These are phyloP conservation scores for Pampus argenteus DNA, from an alignment of 2,797 vertebrate genomes.

Conservation along the genomic window DNA sequence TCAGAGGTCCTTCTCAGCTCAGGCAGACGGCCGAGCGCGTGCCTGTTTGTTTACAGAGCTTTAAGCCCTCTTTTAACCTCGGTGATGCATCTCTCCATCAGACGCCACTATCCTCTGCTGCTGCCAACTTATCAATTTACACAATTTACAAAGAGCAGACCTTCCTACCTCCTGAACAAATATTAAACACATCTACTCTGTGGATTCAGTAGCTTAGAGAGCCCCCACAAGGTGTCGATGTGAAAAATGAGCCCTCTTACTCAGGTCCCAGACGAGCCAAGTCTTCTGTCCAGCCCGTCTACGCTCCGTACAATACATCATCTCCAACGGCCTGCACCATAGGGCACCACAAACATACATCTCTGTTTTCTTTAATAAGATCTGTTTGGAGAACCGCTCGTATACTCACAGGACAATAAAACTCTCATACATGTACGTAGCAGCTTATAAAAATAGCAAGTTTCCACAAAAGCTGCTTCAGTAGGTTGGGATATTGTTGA, in stretches of 20 bases:
- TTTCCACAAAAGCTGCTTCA: conserved; percentile 47
- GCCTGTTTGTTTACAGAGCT: conserved; percentile 90
- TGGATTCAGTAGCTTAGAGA: conserved; percentile 73
- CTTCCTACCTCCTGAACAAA: conserved; percentile 68
- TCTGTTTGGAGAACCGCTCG: conserved; percentile 78
- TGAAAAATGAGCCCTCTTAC: conserved; percentile 76
- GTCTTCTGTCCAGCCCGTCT: conserved; percentile 54
- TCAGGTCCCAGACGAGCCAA: conserved; percentile 65
- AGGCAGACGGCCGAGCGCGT: conserved; percentile 65
- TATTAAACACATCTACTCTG: conserved; percentile 70
- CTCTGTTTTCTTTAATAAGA: conserved; percentile 85
- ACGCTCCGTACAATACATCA: conserved; percentile 64
- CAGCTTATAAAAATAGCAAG: conserved; percentile 58
- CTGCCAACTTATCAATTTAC: conserved; percentile 86
- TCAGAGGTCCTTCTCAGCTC: conserved; percentile 64
- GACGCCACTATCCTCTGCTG: conserved; percentile 17
- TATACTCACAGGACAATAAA: conserved; percentile 67
- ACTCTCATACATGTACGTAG: conserved; percentile 55
- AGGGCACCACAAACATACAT: conserved; percentile 80
- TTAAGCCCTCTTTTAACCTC: conserved; percentile 82
- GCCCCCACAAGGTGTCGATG: conserved; percentile 70
- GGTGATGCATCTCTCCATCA: conserved; percentile 78
- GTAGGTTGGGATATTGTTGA: conserved; percentile 29
- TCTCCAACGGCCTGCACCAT: conserved; percentile 61
- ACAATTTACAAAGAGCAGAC: conserved; percentile 81